Conservation (phyloP, 2,797 vertebrate species). For the Semaprochilodus insignis region DNA sequence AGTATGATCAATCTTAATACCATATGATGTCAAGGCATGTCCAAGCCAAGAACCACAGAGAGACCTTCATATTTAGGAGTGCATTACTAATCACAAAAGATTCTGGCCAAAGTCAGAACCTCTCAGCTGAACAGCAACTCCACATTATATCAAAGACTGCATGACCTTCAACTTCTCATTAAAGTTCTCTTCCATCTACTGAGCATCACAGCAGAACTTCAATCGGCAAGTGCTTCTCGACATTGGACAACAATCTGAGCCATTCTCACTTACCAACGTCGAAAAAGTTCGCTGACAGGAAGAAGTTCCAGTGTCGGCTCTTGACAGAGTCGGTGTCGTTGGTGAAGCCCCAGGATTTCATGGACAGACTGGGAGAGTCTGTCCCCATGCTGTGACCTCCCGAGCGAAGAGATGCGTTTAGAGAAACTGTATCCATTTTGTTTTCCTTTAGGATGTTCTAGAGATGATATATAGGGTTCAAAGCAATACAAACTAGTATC, state of each 20-base stretch:
- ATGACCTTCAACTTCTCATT: not conserved
- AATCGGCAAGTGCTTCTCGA: not conserved
- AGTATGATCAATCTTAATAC: too few relatives aligned
- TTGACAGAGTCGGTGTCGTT: conserved; percentile 43
- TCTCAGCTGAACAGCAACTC: not conserved
- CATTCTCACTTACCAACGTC: conserved; percentile 52
- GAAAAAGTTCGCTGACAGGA: conserved; percentile 53
- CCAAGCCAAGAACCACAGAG: not conserved
- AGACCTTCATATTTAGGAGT: not conserved
- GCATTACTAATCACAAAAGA: not conserved
- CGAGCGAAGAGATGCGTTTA: conserved; percentile 48
- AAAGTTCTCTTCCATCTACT: not conserved
- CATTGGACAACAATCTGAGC: not conserved
- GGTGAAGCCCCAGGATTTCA: conserved; percentile 49
- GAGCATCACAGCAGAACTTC: not conserved
- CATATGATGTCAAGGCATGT: too few relatives aligned
- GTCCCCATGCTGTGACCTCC: conserved; percentile 36
- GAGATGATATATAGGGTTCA: not conserved
- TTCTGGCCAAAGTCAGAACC: not conserved
- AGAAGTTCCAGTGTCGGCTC: conserved; percentile 48
- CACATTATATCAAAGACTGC: not conserved
- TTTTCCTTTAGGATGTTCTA: not conserved
- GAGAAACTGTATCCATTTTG: conserved; percentile 52
- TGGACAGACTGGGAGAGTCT: conserved; percentile 49
- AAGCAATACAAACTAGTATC: conserved; percentile 9